Percentiles rank a stretch among this genome's conserved stretches.
phyloP scores from a whole-genome alignment of 2,888 invertebrate genomes.

The Tetanocera ferruginea region DNA sequence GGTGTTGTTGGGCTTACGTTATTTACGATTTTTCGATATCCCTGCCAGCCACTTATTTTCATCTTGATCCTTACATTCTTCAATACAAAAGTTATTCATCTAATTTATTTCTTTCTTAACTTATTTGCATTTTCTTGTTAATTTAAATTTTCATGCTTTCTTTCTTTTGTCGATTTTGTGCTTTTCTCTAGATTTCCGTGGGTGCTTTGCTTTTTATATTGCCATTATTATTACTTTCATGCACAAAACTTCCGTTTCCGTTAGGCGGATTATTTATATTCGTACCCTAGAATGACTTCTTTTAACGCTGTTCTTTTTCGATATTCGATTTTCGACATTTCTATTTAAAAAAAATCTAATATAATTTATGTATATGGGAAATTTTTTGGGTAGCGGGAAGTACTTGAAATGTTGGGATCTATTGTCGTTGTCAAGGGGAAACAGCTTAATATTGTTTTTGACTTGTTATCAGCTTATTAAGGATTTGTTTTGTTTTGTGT shows the following conservation, averaged over 20 bases:
- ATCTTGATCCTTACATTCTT: neutral
- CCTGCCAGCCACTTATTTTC: neutral
- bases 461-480: no score
- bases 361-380: constrained; percentile 23
- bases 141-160: constrained; percentile 2
- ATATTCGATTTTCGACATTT: constrained; percentile 26
- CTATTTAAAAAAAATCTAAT: constrained; percentile 23
- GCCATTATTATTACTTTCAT: neutral
- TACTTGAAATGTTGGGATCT: no score
- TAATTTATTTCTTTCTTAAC: constrained; percentile 33
- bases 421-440: no score
- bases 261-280: neutral
- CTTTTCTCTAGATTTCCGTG: neutral
- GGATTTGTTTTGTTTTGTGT: no score
- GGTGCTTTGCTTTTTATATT: neutral
- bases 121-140: constrained; percentile 28
- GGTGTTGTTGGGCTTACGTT: neutral
- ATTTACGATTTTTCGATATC: constrained; percentile 26
- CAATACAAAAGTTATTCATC: constrained; percentile 26
- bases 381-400: neutral
- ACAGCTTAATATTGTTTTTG: no score
- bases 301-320: neutral
- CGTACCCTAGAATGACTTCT: no score
- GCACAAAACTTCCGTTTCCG: neutral
- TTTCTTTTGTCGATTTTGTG: neutral